Percentiles rank a stretch among this genome's conserved stretches.
phyloP scores from a whole-genome alignment of 2,113 vertebrate species.

The Leucoraja erinaceus region DNA sequence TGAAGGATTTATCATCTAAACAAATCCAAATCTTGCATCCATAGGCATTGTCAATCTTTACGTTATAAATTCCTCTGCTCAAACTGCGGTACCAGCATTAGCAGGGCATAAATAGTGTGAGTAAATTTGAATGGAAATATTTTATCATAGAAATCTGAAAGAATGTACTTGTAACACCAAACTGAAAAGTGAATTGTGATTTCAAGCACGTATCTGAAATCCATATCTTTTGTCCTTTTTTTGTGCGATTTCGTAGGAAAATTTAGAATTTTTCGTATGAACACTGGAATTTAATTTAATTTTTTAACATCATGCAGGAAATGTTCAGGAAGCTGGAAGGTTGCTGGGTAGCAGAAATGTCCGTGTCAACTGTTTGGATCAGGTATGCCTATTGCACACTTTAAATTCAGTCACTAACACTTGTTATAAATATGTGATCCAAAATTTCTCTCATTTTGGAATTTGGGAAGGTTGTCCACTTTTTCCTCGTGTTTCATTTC shows the following conservation, averaged over 20 bases:
- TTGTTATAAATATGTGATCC: neutral
- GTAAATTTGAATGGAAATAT: too few species aligned
- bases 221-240: neutral
- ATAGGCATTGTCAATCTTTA: neutral
- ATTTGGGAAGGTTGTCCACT: neutral
- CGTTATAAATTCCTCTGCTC: neutral
- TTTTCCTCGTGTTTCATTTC: neutral
- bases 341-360: constrained; percentile 88
- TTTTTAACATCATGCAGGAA: constrained; percentile 59
- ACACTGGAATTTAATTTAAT: constrained; percentile 12
- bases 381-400: constrained; percentile 62
- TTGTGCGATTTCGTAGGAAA: neutral
- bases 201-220: neutral
- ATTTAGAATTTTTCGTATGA: neutral
- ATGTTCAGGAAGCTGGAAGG: constrained; percentile 78
- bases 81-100: neutral
- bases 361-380: constrained; percentile 91
- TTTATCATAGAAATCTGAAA: neutral
- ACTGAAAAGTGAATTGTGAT: neutral
- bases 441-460: neutral
- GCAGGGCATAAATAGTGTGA: neutral
- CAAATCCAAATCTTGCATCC: neutral
- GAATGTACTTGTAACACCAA: neutral
- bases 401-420: neutral
- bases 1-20: neutral